Base-by-base conservation (phyloP, 2,888 invertebrate genomes). In the Drosophila affinis region DNA sequence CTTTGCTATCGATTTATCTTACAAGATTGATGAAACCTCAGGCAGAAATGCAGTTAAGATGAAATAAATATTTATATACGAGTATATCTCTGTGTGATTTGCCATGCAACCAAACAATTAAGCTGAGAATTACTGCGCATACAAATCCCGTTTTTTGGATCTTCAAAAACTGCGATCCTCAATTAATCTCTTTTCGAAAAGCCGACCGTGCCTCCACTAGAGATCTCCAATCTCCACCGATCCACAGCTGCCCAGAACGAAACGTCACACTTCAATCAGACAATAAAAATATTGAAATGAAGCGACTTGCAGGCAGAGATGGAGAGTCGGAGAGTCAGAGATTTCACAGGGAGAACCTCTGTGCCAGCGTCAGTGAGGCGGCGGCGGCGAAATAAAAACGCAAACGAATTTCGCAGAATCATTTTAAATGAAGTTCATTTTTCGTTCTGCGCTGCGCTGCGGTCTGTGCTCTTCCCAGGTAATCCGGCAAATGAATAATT, bases 401-500 rank as follows among this genome's bases (percentile, higher is more conserved):
- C 78, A 83, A 84, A 76, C 64, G 78, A 79, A 83, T 79, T 82
- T 83, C 82, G 82, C 88, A 87, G 82, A 83, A 83, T 87, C 88
- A 87, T 74, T 83, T 83, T 87, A 87, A 85, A 77, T 84, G 81
- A 87, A 82, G 81, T 78, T 87, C 67, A 77, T 72, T 78, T 78
- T 64, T 55, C 27, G 48, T 14, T 55, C 24, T 55, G 47, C 48
- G 32, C 21, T n/a, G n/a, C 51, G 53, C 29, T 61, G 45, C 32
- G 24, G 3, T 24, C 3, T 24, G 24, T 57, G 60, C 78, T 59
- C 70, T 69, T 72, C 87, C 59, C 82, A 86, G 84, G 84, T 88
- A 85, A 88, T 86, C 87, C 72, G 79, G 79, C 75, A 87, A 88
- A 85, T 85, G 84, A 85, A 88, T 85, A 85, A 85, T 88, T 85